Evolutionary conservation across 2,797 vertebrate species (phyloP).

Genomic region (Ara ararauna): DNA sequence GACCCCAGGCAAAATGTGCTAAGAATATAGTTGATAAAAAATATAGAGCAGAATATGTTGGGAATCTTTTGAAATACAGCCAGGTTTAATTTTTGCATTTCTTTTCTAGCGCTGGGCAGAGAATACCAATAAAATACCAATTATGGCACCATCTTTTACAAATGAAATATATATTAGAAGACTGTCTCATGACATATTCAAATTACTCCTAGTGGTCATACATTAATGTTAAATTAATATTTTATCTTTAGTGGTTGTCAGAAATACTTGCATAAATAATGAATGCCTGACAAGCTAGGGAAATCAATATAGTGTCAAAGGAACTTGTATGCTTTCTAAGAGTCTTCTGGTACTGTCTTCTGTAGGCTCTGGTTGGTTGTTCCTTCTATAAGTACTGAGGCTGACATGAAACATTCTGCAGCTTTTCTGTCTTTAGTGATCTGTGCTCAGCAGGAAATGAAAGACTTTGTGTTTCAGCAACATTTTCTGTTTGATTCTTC

Average conservation of each 20-base stretch:
- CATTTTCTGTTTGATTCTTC: constrained; percentile 7
- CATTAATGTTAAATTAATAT: background rate
- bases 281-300: background rate
- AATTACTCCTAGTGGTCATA: constrained; percentile 3
- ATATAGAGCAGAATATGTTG: background rate
- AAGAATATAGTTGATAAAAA: background rate
- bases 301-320: background rate
- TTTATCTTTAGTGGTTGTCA: background rate
- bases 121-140: background rate
- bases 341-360: background rate
- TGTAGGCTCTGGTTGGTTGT: background rate
- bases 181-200: background rate
- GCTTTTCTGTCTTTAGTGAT: background rate
- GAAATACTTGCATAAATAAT: constrained; percentile 43
- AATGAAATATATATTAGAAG: background rate
- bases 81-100: background rate
- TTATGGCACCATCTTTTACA: background rate
- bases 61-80: background rate
- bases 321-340: background rate
- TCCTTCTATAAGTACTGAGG: constrained; percentile 10
- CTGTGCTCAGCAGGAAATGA: constrained; percentile 12
- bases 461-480: background rate
- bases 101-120: background rate
- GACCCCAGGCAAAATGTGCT: background rate
- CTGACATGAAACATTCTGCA: background rate